Evolutionary conservation across 2,888 invertebrate genomes (phyloP).

Genomic region (Eudemis profundana): DNA sequence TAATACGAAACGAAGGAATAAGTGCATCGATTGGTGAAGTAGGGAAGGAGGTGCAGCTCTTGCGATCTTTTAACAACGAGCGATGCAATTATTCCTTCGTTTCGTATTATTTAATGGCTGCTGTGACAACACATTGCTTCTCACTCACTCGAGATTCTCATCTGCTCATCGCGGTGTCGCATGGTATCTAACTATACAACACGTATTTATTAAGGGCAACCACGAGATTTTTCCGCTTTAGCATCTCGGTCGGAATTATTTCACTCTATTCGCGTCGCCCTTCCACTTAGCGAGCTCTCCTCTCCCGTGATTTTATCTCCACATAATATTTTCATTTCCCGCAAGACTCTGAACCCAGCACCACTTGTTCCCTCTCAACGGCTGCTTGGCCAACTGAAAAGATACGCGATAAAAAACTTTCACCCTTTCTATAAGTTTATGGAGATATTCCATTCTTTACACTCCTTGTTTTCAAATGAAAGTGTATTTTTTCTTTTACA

Average conservation of each 20-base stretch:
- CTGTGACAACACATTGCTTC: too few species aligned
- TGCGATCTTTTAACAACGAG: too few species aligned
- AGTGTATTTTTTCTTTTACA: slow-evolving; percentile 28
- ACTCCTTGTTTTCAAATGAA: slow-evolving; percentile 22
- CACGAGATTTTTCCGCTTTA: not conserved
- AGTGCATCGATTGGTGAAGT: too few species aligned
- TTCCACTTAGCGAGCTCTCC: slow-evolving; percentile 20
- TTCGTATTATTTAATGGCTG: too few species aligned
- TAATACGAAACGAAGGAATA: too few species aligned
- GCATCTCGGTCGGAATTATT: not conserved
- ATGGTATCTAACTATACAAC: too few species aligned
- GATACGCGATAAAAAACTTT: slow-evolving; percentile 43
- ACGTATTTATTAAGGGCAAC: too few species aligned
- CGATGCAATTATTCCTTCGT: too few species aligned
- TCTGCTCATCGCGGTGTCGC: too few species aligned
- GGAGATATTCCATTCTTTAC: slow-evolving; percentile 46
- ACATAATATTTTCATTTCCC: slow-evolving; percentile 46
- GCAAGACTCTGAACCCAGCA: slow-evolving; percentile 39
- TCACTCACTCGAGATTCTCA: too few species aligned
- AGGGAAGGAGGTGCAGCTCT: too few species aligned
- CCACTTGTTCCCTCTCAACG: slow-evolving; percentile 45
- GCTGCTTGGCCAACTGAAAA: slow-evolving; percentile 44
- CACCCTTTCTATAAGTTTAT: slow-evolving; percentile 44
- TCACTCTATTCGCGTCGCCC: slow-evolving; percentile 12
- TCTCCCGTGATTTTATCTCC: slow-evolving; percentile 31